These are phyloP conservation scores for Suillia variegata DNA, from an alignment of 2,888 invertebrate genomes.

Conservation along the genomic window DNA sequence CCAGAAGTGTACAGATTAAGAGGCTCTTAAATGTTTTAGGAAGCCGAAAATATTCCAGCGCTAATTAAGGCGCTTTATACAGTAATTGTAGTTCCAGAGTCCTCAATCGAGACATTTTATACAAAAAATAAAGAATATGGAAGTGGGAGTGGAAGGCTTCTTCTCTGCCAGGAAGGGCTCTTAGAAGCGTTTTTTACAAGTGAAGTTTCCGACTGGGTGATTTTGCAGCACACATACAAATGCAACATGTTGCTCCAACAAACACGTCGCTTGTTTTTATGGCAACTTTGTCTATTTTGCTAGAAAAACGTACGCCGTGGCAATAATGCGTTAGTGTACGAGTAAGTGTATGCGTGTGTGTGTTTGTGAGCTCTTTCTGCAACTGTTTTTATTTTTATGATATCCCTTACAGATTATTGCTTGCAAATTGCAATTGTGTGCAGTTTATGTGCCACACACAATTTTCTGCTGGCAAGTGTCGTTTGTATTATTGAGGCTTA, in stretches of 20 bases:
- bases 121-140: too few species aligned
- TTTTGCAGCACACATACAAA: background rate
- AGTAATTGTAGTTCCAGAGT: too few species aligned
- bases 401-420: background rate
- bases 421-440: background rate
- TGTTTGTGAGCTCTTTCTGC: background rate
- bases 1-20: too few species aligned
- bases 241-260: background rate
- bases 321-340: background rate
- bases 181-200: background rate
- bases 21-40: too few species aligned
- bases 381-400: background rate
- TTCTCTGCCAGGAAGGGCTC: too few species aligned
- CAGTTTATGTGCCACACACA: constrained; percentile 5
- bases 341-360: background rate
- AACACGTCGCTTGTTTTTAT: background rate
- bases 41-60: too few species aligned
- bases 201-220: background rate
- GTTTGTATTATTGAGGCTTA: constrained; percentile 12
- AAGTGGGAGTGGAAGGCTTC: too few species aligned
- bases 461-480: constrained; percentile 26
- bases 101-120: too few species aligned
- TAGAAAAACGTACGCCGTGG: too few species aligned
- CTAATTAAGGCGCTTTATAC: too few species aligned
- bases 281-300: background rate